Conservation (phyloP, 2,797 vertebrate species). For the Nyctibius grandis region DNA sequence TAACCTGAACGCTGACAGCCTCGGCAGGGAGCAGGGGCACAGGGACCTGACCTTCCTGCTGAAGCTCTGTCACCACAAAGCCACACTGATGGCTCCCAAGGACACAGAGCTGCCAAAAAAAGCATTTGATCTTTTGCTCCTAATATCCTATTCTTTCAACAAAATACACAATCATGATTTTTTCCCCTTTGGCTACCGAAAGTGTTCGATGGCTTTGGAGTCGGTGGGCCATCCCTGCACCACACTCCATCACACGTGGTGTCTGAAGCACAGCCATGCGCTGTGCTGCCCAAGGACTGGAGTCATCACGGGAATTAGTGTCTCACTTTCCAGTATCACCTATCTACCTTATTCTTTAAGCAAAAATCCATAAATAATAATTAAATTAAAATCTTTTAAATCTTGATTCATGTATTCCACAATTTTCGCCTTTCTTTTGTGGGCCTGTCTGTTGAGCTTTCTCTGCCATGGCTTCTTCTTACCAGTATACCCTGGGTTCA, state of each 20-base stretch:
- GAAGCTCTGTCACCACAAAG: neutral
- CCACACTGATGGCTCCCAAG: neutral
- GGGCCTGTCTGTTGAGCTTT: neutral
- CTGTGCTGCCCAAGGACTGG: neutral
- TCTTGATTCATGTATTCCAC: neutral
- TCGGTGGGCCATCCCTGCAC: fast-evolving
- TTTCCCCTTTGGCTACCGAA: fast-evolving
- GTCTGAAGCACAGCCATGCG: fast-evolving
- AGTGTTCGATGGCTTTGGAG: fast-evolving
- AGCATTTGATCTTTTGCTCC: neutral
- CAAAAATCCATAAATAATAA: neutral
- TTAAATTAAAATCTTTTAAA: neutral
- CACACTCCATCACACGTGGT: fast-evolving
- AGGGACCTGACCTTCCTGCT: neutral
- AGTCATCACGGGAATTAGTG: fast-evolving
- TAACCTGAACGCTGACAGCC: neutral
- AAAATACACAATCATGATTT: fast-evolving
- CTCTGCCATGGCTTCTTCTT: neutral
- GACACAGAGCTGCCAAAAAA: neutral
- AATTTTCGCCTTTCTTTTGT: neutral
- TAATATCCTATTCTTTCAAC: fast-evolving
- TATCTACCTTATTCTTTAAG: neutral
- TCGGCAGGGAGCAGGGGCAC: neutral
- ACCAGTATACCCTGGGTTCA: neutral
- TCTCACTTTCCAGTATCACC: neutral